Evolutionary conservation across 2,113 vertebrate species (phyloP), one percentile per base, ranked within the genome.

Genomic region (Petaurus breviceps): DNA sequence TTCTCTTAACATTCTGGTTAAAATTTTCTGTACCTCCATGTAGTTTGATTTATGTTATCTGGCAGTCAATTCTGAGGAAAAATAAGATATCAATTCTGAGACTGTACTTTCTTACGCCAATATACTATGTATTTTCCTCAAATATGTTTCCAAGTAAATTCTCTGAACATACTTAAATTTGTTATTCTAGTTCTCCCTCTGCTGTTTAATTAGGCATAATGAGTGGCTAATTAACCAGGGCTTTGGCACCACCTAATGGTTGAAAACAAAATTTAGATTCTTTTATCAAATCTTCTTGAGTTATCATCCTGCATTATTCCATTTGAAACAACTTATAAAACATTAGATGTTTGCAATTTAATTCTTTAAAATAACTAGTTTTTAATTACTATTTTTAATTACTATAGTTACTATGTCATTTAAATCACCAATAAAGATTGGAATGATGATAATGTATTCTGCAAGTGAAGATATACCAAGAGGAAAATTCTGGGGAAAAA

Each of bases 211-310:
- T 61, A 89, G 61, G 24, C 24, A 25, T 12, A 50, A 7, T 24
- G 4, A 50, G 8, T 24, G 4, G 53, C 50, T 90, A 90, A 90
- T 49, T 92, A 96, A 43, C 91, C 77, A 95, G 94, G 96, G 51
- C 77, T 98, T 94, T 96, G 93, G 96, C 96, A 94, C 97, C 97
- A 97, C 95, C 97, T 98, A 97, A 94, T 84, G 97, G 96, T 68
- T 93, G 49, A 68, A 96, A 90, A 92, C 50, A 51, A 47, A 90
- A 50, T 43, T 84, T 84, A 84, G 61, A 31, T 53, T 90, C 51
- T 31, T 94, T 55, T 25, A 1, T 22, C 19, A 43, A 84, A 84
- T 43, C 19, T 77, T 61, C 11, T 77, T 43, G 6, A 84, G 5
- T 43, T 84, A 43, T 22, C 16, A 22, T 14, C 19, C 16, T 22